Base-by-base conservation (phyloP, 53 echinoderm and acorn worm genomes). In the Temnopleurus reevesii region DNA sequence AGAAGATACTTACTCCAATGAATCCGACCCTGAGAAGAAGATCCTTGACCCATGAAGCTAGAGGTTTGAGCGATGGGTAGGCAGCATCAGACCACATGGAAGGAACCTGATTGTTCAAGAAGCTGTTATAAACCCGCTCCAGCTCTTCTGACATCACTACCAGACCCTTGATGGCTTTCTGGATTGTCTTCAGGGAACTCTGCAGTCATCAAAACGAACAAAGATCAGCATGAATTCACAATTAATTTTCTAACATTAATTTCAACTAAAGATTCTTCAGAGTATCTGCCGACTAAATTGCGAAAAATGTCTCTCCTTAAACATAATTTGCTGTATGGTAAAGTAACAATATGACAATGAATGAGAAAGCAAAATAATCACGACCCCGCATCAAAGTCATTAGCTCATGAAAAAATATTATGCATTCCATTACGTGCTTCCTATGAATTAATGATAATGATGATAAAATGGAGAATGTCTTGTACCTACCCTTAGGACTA, bases 111-210 rank as follows among this genome's bases (percentile, higher is more conserved):
- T 99, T 99, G 85, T 96, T 96, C 34, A 99, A 91, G 91, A 99
- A 99, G 81, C 99, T 99, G 89, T 96, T 90, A 86, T 99, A 96
- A 53, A 99, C 92, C 30, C 71, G 81, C 85, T 99, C 99, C 46
- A 99, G 92, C 65, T 99, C 99, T 81, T 99, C 99, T 19, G 99
- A 99, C 99, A 99, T 99, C 46, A 99, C 99, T 27, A 99, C 99
- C 77, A 99, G 90, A 77, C 99, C 99, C 89, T 99, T 99, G 93
- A 99, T 99, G 61, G 99, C 99, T 83, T 96, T 99, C 93, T 99
- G 95, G 84, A 99, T 99, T 76, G 99, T 99, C 15, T 91, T 66
- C 92, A 99, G 91, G 15, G 99, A 99, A 59, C 55, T 79, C 99
- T 99, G 46, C 8, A 80, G 26, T 23, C 89, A 46, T 8, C 19